These are phyloP conservation scores for Micropoecilia bifurca DNA, from an alignment of 2,797 vertebrate genomes.

Conservation along the genomic window DNA sequence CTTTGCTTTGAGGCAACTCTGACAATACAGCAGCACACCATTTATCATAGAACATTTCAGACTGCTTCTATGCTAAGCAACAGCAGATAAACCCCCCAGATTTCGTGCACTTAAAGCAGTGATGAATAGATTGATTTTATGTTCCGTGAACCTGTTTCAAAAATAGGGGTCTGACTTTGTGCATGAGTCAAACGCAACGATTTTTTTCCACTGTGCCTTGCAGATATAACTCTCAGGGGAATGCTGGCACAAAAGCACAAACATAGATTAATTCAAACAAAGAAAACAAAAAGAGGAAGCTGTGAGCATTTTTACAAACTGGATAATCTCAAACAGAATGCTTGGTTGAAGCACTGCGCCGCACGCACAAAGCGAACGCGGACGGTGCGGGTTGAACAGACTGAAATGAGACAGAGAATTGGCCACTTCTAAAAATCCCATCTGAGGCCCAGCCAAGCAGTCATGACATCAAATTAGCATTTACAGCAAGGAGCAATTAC, in stretches of 20 bases:
- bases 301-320: slow-evolving; percentile 40
- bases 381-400: slow-evolving; percentile 66
- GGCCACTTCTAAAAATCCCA: slow-evolving; percentile 78
- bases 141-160: slow-evolving; percentile 11
- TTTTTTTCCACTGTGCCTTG: slow-evolving; percentile 27
- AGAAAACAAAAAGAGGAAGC: slow-evolving; percentile 23
- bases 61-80: slow-evolving; percentile 12
- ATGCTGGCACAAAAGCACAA: slow-evolving; percentile 20
- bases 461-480: slow-evolving; percentile 80
- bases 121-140: slow-evolving; percentile 16
- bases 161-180: slow-evolving; percentile 20
- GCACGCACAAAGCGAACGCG: slow-evolving; percentile 43
- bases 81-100: slow-evolving; percentile 22
- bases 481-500: slow-evolving; percentile 74
- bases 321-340: slow-evolving; percentile 59
- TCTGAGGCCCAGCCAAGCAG: slow-evolving; percentile 74
- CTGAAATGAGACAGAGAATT: slow-evolving; percentile 73
- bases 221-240: slow-evolving; percentile 18
- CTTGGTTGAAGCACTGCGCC: slow-evolving; percentile 31
- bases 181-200: slow-evolving; percentile 33
- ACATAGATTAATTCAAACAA: slow-evolving; percentile 38
- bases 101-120: slow-evolving; percentile 4
- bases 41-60: slow-evolving; percentile 36
- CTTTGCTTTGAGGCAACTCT: slow-evolving; percentile 45
- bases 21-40: slow-evolving; percentile 22